Base-by-base conservation (phyloP, 2,797 vertebrate species). In the Microctenopoma stevenorrisi region DNA sequence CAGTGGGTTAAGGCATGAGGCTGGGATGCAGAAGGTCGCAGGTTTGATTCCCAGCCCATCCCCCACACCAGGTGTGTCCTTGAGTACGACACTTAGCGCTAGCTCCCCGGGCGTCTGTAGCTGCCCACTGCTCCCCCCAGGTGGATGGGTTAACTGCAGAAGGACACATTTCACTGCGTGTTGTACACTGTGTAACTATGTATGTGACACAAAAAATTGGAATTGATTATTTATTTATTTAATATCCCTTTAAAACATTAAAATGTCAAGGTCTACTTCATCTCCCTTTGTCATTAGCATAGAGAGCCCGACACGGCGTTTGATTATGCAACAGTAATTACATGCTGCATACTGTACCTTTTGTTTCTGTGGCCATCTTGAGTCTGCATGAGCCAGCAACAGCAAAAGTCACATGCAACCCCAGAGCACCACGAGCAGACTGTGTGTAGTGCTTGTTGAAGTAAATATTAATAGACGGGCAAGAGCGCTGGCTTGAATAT, bases 401-500 rank as follows among this genome's bases (percentile, higher is more conserved):
- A 77, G 70, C 67, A 73, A 80, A 80, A 78, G 65, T 81, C 78
- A 57, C 64, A 75, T 72, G 48, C 52, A 52, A 76, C 72, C 79
- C 59, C 50, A 53, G 64, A 78, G 72, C 74, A 59, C 42, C 38
- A 47, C 12, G 51, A 78, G 64, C 80, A 76, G 62, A 68, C 71
- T 78, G 70, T 85, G 72, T 57, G 71, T 66, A 57, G 68, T 12
- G 46, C 72, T 72, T 62, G 77, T 78, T 68, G 71, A 74, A 75
- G 81, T 84, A 87, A 87, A 88, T 88, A 91, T 81, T 84, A 84
- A 87, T 83, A 72, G 85, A 75, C 73, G 71, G 66, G 67, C 50
- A 56, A 74, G 72, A 78, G 76, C 30, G 50, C 48, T 68, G 76
- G 71, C 83, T 90, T 85, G 69, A 89, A 90, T 90, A 87, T 89